phyloP scores from a whole-genome alignment of 2,888 invertebrate genomes.

The Arctia plantaginis region DNA sequence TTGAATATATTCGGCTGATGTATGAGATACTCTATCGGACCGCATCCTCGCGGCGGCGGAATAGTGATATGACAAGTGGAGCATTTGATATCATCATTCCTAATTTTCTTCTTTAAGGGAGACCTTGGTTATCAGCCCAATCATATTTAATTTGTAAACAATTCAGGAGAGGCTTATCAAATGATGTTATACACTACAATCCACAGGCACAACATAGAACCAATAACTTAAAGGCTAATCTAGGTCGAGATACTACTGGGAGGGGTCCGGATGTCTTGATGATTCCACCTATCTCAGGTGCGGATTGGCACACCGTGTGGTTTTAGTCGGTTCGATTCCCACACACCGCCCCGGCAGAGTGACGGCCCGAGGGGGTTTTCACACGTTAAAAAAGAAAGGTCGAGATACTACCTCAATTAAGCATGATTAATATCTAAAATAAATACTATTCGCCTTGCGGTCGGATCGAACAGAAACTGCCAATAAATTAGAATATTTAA shows the following conservation, averaged over 20 bases:
- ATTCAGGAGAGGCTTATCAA: background rate
- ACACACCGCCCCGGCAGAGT: too few species aligned
- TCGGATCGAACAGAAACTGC: background rate
- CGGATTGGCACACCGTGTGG: too few species aligned
- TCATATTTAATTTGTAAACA: too few species aligned
- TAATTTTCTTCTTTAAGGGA: background rate
- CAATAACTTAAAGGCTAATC: background rate
- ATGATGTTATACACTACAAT: background rate
- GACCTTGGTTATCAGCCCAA: too few species aligned
- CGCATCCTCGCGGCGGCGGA: background rate
- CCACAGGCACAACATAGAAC: background rate
- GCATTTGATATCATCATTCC: background rate
- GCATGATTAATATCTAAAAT: background rate
- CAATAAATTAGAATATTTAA: conserved; percentile 5
- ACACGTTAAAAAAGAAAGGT: too few species aligned
- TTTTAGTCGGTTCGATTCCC: too few species aligned
- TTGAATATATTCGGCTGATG: too few species aligned
- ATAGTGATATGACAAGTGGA: background rate
- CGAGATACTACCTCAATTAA: background rate
- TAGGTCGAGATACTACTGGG: too few species aligned
- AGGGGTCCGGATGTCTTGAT: too few species aligned
- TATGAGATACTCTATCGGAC: background rate
- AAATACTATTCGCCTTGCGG: background rate
- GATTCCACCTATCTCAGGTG: too few species aligned
- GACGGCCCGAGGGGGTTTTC: too few species aligned